These are phyloP conservation scores for Chrysaora quinquecirrha DNA, from an alignment of 30 jellyfish, hydroid and myxozoan species.

Conservation along the genomic window DNA sequence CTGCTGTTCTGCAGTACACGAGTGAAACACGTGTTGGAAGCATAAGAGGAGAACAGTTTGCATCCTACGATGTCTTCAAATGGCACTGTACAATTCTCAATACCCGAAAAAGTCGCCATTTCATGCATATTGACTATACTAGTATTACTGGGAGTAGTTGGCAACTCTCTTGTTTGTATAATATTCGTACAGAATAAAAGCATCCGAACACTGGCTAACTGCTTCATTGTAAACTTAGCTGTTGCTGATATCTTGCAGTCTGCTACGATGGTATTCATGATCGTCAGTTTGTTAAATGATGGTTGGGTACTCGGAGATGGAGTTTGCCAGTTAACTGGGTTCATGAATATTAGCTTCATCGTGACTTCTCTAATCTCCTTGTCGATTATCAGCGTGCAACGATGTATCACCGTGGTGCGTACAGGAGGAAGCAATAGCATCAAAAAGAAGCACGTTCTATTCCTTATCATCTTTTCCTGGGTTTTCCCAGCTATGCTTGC, in stretches of 20 bases:
- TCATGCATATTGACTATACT: constrained; percentile 5
- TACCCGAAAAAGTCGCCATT: constrained; percentile 37
- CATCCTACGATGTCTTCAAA: background rate
- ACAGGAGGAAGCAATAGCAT: background rate
- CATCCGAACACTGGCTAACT: constrained; percentile 53
- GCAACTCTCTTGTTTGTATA: constrained; percentile 45
- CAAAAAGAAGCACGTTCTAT: background rate
- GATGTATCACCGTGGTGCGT: constrained; percentile 51
- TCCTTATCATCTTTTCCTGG: constrained; percentile 38
- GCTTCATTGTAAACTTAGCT: constrained; percentile 54
- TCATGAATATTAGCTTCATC: constrained; percentile 44
- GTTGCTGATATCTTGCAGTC: constrained; percentile 71
- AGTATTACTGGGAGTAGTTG: constrained; percentile 53
- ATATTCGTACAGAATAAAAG: constrained; percentile 33
- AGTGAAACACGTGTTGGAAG: too few relatives aligned
- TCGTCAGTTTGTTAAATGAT: constrained; percentile 22
- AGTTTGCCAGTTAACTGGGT: constrained; percentile 69
- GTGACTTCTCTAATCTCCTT: constrained; percentile 51
- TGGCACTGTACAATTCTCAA: constrained; percentile 7
- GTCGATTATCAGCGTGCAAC: constrained; percentile 48
- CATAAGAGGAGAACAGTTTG: too few relatives aligned
- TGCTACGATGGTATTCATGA: constrained; percentile 35
- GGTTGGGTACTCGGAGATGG: constrained; percentile 63
- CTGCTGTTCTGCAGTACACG: too few relatives aligned
- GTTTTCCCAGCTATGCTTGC: constrained; percentile 13